These are phyloP conservation scores for Ctenoplectra terminalis DNA, from an alignment of 1,140 invertebrate species.

Conservation along the genomic window DNA sequence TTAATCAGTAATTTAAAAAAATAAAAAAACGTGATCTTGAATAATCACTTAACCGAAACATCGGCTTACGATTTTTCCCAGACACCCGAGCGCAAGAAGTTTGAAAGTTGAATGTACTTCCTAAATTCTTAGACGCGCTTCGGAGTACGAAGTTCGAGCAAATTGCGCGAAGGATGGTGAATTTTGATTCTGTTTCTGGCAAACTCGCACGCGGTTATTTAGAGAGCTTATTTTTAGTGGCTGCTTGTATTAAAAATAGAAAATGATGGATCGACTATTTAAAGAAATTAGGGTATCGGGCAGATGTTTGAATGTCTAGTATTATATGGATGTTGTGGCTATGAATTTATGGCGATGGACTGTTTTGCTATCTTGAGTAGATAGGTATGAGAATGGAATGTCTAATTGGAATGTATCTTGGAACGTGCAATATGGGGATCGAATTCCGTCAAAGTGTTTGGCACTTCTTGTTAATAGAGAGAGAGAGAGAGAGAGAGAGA, in stretches of 20 bases:
- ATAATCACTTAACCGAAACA: no score
- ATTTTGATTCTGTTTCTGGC: conserved; percentile 9
- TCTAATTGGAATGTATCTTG: conserved; percentile 25
- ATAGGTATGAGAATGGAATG: conserved; percentile 17
- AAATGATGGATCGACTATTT: conserved; percentile 22
- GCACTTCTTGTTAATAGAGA: conserved; percentile 8
- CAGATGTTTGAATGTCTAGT: neutral
- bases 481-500: no score
- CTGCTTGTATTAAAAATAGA: neutral
- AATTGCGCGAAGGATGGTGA: neutral
- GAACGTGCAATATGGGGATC: conserved; percentile 18
- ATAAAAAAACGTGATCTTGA: no score
- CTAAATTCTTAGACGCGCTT: neutral
- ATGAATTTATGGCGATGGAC: neutral
- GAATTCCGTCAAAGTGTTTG: conserved; percentile 3
- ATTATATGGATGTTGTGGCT: neutral
- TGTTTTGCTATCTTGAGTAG: neutral
- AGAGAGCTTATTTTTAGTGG: conserved; percentile 2
- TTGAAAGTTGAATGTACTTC: no score
- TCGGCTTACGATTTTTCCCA: no score
- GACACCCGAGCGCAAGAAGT: no score
- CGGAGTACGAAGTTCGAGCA: no score
- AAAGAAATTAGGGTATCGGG: conserved; percentile 16
- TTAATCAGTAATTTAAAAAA: no score
- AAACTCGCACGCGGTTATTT: neutral